Percentiles rank a stretch among this genome's conserved stretches.
These are phyloP conservation scores for Cariama cristata DNA, from an alignment of 2,113 vertebrate genomes.

Conservation along the genomic window DNA sequence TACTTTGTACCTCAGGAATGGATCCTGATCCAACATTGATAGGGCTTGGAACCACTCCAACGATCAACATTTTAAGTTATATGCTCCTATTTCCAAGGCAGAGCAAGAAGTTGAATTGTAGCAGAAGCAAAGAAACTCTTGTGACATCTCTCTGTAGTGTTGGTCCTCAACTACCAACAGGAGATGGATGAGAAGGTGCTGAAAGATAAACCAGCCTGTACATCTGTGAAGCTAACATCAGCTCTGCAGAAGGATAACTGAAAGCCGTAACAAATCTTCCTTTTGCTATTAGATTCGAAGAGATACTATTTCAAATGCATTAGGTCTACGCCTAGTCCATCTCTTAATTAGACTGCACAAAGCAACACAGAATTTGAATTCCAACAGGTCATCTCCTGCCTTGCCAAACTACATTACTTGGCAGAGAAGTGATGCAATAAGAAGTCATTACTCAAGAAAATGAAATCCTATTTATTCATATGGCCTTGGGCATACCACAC, in stretches of 20 bases:
- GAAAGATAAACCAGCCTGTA: not conserved
- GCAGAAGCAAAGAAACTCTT: not conserved
- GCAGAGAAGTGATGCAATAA: slow-evolving; percentile 28
- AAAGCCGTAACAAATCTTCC: not conserved
- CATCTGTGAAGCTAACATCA: not conserved
- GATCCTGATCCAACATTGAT: not conserved
- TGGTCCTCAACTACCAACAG: not conserved
- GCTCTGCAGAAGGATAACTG: not conserved
- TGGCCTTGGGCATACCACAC: not conserved
- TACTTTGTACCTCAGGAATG: not conserved
- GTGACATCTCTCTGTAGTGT: not conserved
- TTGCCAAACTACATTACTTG: slow-evolving; percentile 19
- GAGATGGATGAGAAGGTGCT: not conserved
- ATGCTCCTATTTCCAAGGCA: not conserved
- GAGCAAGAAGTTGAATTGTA: not conserved
- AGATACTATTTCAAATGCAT: not conserved
- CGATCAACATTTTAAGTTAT: not conserved
- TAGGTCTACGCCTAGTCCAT: not conserved
- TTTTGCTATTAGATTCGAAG: not conserved
- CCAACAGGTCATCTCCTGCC: slow-evolving; percentile 42
- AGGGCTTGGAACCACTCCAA: not conserved
- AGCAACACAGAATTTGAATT: slow-evolving; percentile 7
- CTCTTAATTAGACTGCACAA: not conserved
- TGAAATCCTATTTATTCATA: slow-evolving; percentile 45
- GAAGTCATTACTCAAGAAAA: slow-evolving; percentile 49